A percentile compares a stretch with the other conserved stretches of the same genome.
Evolutionary conservation across 92 coral and sea anemone genomes (phyloP).

Genomic region (Micromussa lordhowensis): DNA sequence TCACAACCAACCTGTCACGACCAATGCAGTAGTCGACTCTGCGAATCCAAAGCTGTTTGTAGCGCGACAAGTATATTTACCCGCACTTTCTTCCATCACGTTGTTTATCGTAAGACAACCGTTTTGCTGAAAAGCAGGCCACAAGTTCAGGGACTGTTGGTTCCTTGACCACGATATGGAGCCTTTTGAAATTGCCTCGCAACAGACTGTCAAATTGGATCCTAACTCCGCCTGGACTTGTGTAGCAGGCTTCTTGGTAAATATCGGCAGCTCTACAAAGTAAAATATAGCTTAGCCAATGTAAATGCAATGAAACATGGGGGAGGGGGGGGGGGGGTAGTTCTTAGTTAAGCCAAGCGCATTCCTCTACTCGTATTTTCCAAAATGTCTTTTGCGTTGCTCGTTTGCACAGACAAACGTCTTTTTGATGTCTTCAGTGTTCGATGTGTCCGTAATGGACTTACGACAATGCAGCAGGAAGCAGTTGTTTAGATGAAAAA

Average conservation of each 20-base stretch:
- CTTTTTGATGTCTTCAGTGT: too few species aligned
- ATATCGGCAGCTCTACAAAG: not conserved
- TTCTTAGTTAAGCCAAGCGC: too few species aligned
- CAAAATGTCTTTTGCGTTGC: too few species aligned
- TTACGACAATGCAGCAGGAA: too few species aligned
- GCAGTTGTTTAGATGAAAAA: too few species aligned
- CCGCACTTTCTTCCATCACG: not conserved
- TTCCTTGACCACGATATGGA: constrained; percentile 6
- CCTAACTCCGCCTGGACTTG: not conserved
- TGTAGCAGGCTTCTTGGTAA: constrained; percentile 8
- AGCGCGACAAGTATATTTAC: constrained; percentile 5
- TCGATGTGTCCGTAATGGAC: too few species aligned
- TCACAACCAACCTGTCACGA: not conserved
- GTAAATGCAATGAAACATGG: too few species aligned
- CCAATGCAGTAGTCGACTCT: not conserved
- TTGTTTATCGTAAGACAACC: not conserved
- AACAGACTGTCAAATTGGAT: not conserved
- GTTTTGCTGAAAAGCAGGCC: not conserved
- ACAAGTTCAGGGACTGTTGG: not conserved
- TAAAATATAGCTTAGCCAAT: not conserved
- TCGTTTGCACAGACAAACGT: too few species aligned
- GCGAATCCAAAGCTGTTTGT: constrained; percentile 5
- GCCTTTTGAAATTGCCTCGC: constrained; percentile 2
- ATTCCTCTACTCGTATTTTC: too few species aligned
- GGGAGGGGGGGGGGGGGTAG: too few species aligned